Evolutionary conservation across 2,797 vertebrate genomes (phyloP).

Genomic region (Enteromius afrohamiltoni): DNA sequence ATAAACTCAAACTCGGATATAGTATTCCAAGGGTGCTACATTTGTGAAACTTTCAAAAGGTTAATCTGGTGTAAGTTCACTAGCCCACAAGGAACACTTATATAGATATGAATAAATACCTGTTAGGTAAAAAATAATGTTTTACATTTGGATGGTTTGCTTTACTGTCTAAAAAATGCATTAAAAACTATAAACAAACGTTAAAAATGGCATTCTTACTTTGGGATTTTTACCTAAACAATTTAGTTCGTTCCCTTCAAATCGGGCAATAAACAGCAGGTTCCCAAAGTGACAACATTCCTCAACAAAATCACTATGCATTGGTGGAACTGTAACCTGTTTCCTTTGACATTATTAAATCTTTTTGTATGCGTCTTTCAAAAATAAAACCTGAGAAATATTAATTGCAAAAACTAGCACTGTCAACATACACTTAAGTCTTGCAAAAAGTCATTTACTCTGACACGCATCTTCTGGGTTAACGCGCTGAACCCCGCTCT

Average conservation of each 20-base stretch:
- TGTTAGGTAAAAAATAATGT: too few relatives aligned
- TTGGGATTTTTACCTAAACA: neutral
- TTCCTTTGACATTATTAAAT: neutral
- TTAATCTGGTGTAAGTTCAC: neutral
- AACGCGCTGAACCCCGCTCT: neutral
- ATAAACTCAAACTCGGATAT: neutral
- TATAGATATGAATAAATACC: neutral
- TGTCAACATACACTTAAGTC: neutral
- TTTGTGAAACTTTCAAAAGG: neutral
- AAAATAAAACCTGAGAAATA: neutral
- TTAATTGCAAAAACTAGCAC: neutral
- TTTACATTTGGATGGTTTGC: neutral
- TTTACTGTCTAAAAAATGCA: neutral
- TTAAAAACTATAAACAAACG: neutral
- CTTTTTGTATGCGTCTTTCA: too few relatives aligned
- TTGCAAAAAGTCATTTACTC: slow-evolving; percentile 9
- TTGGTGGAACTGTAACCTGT: neutral
- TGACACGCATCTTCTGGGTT: neutral
- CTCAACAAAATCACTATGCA: neutral
- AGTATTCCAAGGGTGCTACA: too few relatives aligned
- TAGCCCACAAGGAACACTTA: neutral
- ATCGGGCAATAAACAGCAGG: neutral
- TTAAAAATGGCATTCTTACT: neutral
- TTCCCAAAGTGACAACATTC: neutral
- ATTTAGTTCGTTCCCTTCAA: neutral